Evolutionary conservation across 30 jellyfish, hydroid and myxozoan genomes (phyloP).

Genomic region (Catostylus mosaicus): DNA sequence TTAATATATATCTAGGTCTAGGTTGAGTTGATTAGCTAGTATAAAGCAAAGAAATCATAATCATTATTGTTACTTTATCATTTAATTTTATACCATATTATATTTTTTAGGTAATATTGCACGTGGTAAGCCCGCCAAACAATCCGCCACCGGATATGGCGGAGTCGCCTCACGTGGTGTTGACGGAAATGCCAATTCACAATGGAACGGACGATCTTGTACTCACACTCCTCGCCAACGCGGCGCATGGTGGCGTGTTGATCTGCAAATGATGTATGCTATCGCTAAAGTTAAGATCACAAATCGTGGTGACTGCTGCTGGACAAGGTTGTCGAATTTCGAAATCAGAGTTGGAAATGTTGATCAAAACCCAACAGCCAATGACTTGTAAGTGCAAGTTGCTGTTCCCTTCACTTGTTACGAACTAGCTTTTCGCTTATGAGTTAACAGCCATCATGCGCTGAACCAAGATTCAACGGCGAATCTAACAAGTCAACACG

Average conservation of each 20-base stretch:
- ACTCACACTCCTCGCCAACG: constrained; percentile 57
- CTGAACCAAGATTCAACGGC: too few relatives aligned
- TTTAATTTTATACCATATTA: neutral
- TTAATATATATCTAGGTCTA: too few relatives aligned
- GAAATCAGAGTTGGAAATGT: constrained; percentile 60
- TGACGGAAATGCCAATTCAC: constrained; percentile 58
- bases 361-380: constrained; percentile 31
- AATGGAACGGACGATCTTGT: constrained; percentile 52
- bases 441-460: too few relatives aligned
- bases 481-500: too few relatives aligned
- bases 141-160: constrained; percentile 50
- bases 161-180: constrained; percentile 62
- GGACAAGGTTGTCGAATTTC: constrained; percentile 33
- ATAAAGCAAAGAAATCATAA: too few relatives aligned
- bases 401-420: too few relatives aligned
- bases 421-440: too few relatives aligned
- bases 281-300: constrained; percentile 56
- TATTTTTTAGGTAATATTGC: constrained; percentile 56
- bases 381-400: constrained; percentile 33
- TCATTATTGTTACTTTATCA: too few relatives aligned
- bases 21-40: too few relatives aligned
- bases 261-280: constrained; percentile 54
- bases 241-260: constrained; percentile 71
- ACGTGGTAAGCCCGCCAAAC: constrained; percentile 62
- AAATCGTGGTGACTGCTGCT: constrained; percentile 55